Base-by-base conservation (phyloP, 2,797 vertebrate species). In the Malurus leucopterus region DNA sequence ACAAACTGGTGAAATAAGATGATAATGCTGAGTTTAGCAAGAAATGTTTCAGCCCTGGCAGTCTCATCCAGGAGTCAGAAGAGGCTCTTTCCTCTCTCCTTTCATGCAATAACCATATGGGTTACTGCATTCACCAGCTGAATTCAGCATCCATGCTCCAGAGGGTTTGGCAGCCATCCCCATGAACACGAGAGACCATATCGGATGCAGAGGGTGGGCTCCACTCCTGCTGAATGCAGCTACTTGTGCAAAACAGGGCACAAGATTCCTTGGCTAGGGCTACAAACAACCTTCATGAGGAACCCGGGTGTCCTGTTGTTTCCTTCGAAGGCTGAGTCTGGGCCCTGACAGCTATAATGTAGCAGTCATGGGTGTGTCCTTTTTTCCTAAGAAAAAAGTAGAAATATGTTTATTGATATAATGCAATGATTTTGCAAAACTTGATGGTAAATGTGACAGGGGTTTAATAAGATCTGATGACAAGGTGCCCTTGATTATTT, bases 281-380 rank as follows among this genome's bases (percentile, higher is more conserved):
- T 57, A 19, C 3, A 3, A 29, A 15, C 4, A 55, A n/a, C 6
- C n/a, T 50, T 36, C 43, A 21, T 54, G 62, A 80, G 47, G 36
- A 83, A 2, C 13, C 15, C 27, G 43, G 22, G 4, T 4, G 13
- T 30, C 47, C 20, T 47, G 5, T 9, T 86, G 5, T 46, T 80
- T 65, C 53, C 57, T 64, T 46, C 29, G 34, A 8, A 47, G 24
- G 4, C 32, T 91, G 34, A 8, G 4, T 57, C 40, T 14, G 44
- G 12, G 11, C 19, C 70, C 54, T 61, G 34, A 53, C 4, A 11
- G n/a, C 8, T 63, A 2, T 11, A 40, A 32, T 0, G 0, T 13
- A 65, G 29, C 5, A 29, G 43, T 15, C 41, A 5, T 2, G 16
- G 18, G 4, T 20, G 22, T 41, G 22, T 47, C 26, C 9, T 34